Conservation (phyloP, 2,113 vertebrate genomes). For the Pygoscelis adeliae region DNA sequence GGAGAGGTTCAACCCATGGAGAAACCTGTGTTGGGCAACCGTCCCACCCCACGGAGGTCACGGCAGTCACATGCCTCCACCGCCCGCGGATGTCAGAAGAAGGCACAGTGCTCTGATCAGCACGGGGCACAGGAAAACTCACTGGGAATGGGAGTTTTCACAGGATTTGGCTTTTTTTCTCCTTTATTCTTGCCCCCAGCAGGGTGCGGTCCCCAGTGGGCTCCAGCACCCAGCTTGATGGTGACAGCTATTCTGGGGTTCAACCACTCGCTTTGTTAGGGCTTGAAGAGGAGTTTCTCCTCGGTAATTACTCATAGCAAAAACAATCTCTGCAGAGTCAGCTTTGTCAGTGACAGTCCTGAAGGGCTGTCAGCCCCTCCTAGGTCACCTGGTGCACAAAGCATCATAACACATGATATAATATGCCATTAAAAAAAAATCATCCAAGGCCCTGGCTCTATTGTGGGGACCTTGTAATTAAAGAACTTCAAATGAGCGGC, state of each 20-base stretch:
- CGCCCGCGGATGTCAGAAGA: fast-evolving
- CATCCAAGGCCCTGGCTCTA: neutral
- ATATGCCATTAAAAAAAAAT: neutral
- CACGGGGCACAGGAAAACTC: neutral
- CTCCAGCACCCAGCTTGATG: neutral
- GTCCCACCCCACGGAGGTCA: neutral
- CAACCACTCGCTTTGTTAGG: neutral
- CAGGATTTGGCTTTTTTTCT: neutral
- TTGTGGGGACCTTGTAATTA: conserved; percentile 66
- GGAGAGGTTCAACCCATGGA: conserved; percentile 17
- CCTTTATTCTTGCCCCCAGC: neutral
- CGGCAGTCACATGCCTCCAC: neutral
- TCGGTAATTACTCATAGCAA: neutral
- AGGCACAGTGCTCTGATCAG: neutral
- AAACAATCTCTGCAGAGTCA: conserved; percentile 7
- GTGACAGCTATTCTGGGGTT: neutral
- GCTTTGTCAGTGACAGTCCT: neutral
- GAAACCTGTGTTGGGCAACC: conserved; percentile 4
- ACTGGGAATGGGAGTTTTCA: neutral
- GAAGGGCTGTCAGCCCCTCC: conserved; percentile 53
- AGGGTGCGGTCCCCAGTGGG: fast-evolving
- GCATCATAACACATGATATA: neutral
- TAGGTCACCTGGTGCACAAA: neutral
- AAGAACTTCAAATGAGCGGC: neutral
- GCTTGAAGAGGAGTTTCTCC: conserved; percentile 27